phyloP scores from a whole-genome alignment of 35 echinoderm and acorn worm species.

The Acanthaster planci region DNA sequence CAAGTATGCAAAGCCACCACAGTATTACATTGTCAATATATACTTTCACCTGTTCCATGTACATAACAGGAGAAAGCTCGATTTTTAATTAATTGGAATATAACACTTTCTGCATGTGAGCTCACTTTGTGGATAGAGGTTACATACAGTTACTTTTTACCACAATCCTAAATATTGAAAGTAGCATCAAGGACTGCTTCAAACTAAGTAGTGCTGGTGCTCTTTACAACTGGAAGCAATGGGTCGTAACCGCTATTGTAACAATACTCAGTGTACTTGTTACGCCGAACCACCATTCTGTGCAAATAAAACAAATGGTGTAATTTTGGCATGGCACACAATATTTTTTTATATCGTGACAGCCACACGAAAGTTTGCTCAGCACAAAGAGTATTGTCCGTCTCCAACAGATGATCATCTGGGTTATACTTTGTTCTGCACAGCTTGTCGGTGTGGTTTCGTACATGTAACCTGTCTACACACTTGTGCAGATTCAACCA shows the following conservation, averaged over 20 bases:
- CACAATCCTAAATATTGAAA: no score
- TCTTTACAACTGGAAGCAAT: not conserved
- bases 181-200: no score
- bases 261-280: not conserved
- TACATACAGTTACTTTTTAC: no score
- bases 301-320: not conserved
- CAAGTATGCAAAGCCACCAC: no score
- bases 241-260: not conserved
- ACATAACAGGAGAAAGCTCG: no score
- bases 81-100: no score
- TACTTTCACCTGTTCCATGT: no score
- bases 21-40: no score
- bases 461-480: not conserved
- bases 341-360: not conserved
- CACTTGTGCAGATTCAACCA: not conserved
- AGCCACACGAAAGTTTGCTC: not conserved
- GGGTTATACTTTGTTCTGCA: not conserved
- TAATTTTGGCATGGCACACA: not conserved
- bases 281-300: not conserved
- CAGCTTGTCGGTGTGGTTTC: not conserved
- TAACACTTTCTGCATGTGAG: no score
- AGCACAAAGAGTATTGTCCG: not conserved
- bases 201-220: no score
- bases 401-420: not conserved
- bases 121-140: no score